Conservation (phyloP, 2,888 invertebrate genomes). For the Sphinx pinastri region DNA sequence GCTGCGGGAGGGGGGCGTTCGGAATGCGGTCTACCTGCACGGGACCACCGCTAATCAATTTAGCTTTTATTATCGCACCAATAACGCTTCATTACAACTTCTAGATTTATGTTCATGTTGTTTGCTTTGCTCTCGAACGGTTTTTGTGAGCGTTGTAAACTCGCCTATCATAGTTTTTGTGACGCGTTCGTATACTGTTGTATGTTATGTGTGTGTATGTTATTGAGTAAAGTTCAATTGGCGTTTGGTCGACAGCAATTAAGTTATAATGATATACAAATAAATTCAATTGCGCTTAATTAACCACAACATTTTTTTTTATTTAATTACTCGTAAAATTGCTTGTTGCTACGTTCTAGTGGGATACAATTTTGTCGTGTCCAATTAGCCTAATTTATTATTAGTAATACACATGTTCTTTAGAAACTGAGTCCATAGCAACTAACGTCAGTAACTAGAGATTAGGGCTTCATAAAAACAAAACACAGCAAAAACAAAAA, state of each 20-base stretch:
- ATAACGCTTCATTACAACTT: slow-evolving; percentile 79
- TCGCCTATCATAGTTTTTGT: slow-evolving; percentile 57
- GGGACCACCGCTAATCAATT: slow-evolving; percentile 82
- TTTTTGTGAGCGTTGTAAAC: slow-evolving; percentile 54
- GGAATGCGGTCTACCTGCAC: slow-evolving; percentile 82
- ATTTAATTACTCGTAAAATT: no score
- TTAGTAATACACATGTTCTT: no score
- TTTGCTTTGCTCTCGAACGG: slow-evolving; percentile 59
- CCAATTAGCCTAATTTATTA: no score
- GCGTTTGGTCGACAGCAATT: slow-evolving; percentile 6
- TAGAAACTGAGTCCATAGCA: no score
- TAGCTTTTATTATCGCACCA: slow-evolving; percentile 80
- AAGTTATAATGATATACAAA: neutral
- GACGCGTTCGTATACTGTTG: slow-evolving; percentile 23
- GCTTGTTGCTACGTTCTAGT: no score
- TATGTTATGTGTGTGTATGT: slow-evolving; percentile 15
- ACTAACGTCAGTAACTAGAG: no score
- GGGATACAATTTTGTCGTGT: no score
- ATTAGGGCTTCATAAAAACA: neutral
- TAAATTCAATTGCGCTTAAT: neutral
- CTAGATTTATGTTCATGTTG: slow-evolving; percentile 65
- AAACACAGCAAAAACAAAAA: neutral
- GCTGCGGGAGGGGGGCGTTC: slow-evolving; percentile 45
- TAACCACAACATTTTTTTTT: no score
- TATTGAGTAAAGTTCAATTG: slow-evolving; percentile 20